Conservation (phyloP, 2,888 invertebrate genomes). For the Tineola bisselliella region DNA sequence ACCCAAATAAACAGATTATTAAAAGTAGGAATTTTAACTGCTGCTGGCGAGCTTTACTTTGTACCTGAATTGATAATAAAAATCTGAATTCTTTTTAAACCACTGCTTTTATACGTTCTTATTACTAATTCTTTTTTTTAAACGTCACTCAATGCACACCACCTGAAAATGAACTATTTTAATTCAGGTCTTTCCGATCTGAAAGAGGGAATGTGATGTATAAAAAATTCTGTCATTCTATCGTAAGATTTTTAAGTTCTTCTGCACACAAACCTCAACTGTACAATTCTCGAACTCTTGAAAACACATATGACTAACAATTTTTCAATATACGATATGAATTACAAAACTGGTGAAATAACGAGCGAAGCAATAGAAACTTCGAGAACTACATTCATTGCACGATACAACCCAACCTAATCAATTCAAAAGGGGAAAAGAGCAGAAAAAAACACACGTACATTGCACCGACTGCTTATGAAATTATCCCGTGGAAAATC, state of each 20-base stretch:
- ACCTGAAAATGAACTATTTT: too few species aligned
- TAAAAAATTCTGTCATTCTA: too few species aligned
- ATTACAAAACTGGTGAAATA: not conserved
- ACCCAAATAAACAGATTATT: slow-evolving; percentile 38
- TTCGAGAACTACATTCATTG: slow-evolving; percentile 43
- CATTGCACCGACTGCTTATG: slow-evolving; percentile 49
- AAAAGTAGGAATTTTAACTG: slow-evolving; percentile 23
- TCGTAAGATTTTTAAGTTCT: too few species aligned
- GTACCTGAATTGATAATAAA: not conserved
- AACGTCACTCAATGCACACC: too few species aligned
- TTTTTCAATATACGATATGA: not conserved
- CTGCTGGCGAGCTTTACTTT: not conserved
- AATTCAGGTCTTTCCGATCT: too few species aligned
- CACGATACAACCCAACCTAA: slow-evolving; percentile 57
- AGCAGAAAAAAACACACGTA: slow-evolving; percentile 51
- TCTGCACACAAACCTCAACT: too few species aligned
- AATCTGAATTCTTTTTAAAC: not conserved
- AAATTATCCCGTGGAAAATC: slow-evolving; percentile 62
- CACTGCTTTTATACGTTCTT: too few species aligned
- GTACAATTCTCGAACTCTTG: too few species aligned
- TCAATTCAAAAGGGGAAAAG: slow-evolving; percentile 62
- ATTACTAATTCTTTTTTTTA: too few species aligned
- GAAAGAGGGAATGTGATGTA: too few species aligned
- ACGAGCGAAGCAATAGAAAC: not conserved
- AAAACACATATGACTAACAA: too few species aligned